These are phyloP conservation scores for Eueremaeus valkanovi DNA, from an alignment of 2,888 invertebrate genomes.

Conservation along the genomic window DNA sequence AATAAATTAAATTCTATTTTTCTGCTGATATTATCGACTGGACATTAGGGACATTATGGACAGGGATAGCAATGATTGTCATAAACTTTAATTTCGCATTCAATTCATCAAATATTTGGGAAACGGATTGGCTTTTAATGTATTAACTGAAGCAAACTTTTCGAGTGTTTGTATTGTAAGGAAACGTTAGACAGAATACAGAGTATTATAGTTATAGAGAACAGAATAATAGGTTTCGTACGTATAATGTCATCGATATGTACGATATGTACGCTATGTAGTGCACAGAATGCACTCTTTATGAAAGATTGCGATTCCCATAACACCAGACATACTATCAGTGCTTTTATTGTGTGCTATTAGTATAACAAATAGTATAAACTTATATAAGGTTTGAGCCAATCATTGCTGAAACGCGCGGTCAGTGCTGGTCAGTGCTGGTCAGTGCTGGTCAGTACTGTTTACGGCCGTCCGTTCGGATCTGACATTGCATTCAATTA, in stretches of 20 bases:
- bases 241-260: neutral
- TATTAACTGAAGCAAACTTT: neutral
- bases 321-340: constrained; percentile 6
- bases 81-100: neutral
- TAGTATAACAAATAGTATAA: constrained; percentile 14
- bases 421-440: constrained; percentile 23
- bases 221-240: neutral
- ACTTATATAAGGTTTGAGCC: constrained; percentile 19
- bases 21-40: neutral
- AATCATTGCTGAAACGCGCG: constrained; percentile 23
- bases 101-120: constrained; percentile 15
- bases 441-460: neutral
- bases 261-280: too few relatives aligned
- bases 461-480: too few relatives aligned
- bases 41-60: neutral
- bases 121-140: constrained; percentile 20
- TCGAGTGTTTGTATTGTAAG: neutral
- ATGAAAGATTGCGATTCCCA: constrained; percentile 13
- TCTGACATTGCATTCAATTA: constrained; percentile 15
- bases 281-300: too few relatives aligned
- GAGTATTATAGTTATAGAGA: neutral
- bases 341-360: constrained; percentile 2
- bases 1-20: neutral
- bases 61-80: neutral
- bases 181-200: too few relatives aligned